phyloP scores from a whole-genome alignment of 1,140 invertebrate species.

The Cylas formicarius region DNA sequence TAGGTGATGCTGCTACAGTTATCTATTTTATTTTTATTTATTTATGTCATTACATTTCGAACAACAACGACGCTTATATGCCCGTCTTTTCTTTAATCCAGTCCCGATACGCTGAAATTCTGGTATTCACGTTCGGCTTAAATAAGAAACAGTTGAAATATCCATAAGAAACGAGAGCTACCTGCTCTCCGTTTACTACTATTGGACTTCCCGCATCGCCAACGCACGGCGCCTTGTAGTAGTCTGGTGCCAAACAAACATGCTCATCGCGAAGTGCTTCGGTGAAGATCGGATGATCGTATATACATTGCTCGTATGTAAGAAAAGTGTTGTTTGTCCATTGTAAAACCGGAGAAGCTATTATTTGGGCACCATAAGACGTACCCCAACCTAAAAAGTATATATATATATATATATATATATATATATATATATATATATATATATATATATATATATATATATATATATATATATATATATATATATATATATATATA shows the following conservation, averaged over 20 bases:
- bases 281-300: too few relatives aligned
- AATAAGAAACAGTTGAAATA: too few relatives aligned
- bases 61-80: not conserved
- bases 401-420: conserved; percentile 7
- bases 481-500: conserved; percentile 7
- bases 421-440: conserved; percentile 7
- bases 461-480: conserved; percentile 3
- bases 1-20: too few relatives aligned
- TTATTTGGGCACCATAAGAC: not conserved
- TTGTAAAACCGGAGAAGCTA: conserved; percentile 14
- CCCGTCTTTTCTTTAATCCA: not conserved
- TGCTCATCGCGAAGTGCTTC: too few relatives aligned
- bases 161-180: too few relatives aligned
- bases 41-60: not conserved
- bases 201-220: too few relatives aligned
- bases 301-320: too few relatives aligned
- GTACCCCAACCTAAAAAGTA: too few relatives aligned
- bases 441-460: conserved; percentile 4
- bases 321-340: too few relatives aligned
- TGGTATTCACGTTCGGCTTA: too few relatives aligned
- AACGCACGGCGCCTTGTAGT: conserved; percentile 12
- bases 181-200: too few relatives aligned
- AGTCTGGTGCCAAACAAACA: conserved; percentile 17
- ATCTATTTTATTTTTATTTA: too few relatives aligned
- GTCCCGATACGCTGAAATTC: conserved; percentile 47